Conservation (phyloP, 2,888 invertebrate species). For the Amphipoea lucens region DNA sequence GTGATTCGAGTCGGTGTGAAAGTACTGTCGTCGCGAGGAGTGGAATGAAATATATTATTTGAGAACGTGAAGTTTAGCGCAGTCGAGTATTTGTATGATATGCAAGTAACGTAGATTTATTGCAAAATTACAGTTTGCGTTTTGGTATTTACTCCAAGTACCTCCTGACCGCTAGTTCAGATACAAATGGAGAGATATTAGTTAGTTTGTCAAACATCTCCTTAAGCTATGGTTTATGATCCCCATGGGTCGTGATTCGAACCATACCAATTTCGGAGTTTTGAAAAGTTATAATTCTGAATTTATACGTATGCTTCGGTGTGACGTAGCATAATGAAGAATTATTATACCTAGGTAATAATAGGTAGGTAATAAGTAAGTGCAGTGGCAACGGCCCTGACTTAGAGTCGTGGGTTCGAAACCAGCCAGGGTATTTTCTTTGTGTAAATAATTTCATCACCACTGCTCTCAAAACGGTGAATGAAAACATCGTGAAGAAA, state of each 20-base stretch:
- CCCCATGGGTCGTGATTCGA: slow-evolving; percentile 21
- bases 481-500: no score
- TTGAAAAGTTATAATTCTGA: slow-evolving; percentile 2
- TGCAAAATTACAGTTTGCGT: slow-evolving; percentile 12
- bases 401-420: no score
- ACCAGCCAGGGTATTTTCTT: no score
- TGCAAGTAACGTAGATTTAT: slow-evolving; percentile 31
- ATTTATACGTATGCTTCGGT: not conserved
- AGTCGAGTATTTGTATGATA: slow-evolving; percentile 6
- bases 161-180: slow-evolving; percentile 6
- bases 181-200: slow-evolving; percentile 23
- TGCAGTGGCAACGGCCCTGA: no score
- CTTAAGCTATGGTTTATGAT: slow-evolving; percentile 13
- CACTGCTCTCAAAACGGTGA: no score
- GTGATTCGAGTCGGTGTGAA: slow-evolving; percentile 24
- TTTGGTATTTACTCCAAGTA: not conserved
- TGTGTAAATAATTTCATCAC: no score
- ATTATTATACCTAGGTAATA: not conserved
- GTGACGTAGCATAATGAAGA: slow-evolving; percentile 6
- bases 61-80: slow-evolving; percentile 31
- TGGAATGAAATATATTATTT: slow-evolving; percentile 43
- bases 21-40: slow-evolving; percentile 57
- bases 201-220: slow-evolving; percentile 31
- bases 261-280: slow-evolving; percentile 15
- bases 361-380: no score